phyloP scores from a whole-genome alignment of 2,113 vertebrate species.

The Etheostoma spectabile region DNA sequence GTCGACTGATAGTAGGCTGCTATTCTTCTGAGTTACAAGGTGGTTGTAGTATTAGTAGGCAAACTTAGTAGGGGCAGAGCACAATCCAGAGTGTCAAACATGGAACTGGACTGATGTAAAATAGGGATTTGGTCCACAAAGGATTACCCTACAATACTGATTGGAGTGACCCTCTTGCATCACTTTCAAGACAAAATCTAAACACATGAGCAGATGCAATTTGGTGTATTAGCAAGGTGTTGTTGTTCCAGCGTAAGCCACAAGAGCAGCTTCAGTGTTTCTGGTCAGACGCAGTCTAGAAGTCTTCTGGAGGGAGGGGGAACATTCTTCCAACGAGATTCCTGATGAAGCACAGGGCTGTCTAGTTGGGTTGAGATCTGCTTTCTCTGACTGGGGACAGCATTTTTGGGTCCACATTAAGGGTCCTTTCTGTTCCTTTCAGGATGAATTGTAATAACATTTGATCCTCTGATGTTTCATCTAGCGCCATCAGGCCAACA shows the following conservation, averaged over 20 bases:
- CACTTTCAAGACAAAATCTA: neutral
- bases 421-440: neutral
- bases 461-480: neutral
- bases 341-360: neutral
- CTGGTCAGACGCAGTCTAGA: neutral
- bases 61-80: neutral
- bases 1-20: neutral
- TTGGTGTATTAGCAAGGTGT: neutral
- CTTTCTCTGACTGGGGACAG: neutral
- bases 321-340: neutral
- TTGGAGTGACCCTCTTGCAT: neutral
- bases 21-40: neutral
- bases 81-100: neutral
- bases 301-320: neutral
- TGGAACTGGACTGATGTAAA: neutral
- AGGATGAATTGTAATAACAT: neutral
- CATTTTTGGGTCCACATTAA: neutral
- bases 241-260: neutral
- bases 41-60: neutral
- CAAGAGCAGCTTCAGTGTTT: neutral
- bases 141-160: neutral
- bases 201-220: neutral
- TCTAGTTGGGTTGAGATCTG: neutral
- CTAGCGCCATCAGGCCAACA: neutral
- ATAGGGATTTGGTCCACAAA: neutral